Conservation (phyloP, 2,113 vertebrate genomes). For the Carlito syrichta region DNA sequence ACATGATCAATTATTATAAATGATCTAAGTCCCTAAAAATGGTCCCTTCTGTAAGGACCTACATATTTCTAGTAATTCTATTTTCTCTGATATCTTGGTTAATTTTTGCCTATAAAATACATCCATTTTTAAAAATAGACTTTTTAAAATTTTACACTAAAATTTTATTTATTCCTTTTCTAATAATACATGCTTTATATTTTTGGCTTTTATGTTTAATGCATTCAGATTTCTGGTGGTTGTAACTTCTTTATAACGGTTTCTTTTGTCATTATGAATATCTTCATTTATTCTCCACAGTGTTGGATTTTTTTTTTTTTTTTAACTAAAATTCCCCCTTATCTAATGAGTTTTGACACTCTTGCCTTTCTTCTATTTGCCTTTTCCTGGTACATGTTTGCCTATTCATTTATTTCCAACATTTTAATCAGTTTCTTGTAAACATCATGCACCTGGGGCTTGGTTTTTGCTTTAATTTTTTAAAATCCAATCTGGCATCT, state of each 20-base stretch:
- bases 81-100: conserved; percentile 6
- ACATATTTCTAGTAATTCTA: not conserved
- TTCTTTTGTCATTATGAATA: not conserved
- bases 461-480: conserved; percentile 28
- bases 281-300: not conserved
- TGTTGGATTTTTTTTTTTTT: too few relatives aligned
- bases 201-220: not conserved
- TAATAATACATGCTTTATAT: not conserved
- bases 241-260: not conserved
- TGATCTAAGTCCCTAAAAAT: not conserved
- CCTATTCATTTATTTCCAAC: not conserved
- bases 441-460: not conserved
- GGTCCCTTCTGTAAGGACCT: not conserved
- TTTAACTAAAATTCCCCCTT: not conserved
- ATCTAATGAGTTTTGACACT: not conserved
- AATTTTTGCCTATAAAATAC: not conserved
- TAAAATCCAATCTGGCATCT: not conserved
- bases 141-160: conserved; percentile 3
- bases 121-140: not conserved
- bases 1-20: not conserved
- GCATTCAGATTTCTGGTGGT: not conserved
- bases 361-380: not conserved
- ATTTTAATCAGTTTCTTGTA: conserved; percentile 4
- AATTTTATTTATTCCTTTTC: not conserved
- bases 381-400: not conserved